Evolutionary conservation across 2,113 vertebrate genomes (phyloP).

Genomic region (Gadus chalcogrammus): DNA sequence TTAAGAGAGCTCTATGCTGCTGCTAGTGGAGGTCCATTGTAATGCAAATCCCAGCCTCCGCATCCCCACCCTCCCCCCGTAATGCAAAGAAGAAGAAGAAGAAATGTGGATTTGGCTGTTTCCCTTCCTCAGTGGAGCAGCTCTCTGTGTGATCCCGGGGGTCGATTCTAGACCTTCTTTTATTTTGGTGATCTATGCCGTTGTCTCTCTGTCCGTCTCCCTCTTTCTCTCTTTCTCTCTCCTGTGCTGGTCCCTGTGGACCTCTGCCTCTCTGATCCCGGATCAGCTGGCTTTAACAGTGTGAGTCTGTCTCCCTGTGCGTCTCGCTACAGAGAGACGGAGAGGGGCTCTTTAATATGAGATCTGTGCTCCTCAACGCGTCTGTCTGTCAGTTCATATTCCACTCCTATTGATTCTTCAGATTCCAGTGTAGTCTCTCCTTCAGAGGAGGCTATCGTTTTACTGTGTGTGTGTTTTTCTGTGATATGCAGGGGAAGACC

Average conservation of each 20-base stretch:
- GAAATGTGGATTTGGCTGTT: constrained; percentile 32
- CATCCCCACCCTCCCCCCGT: neutral
- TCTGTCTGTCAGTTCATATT: constrained; percentile 81
- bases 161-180: constrained; percentile 19
- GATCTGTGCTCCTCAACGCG: constrained; percentile 70
- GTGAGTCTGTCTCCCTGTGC: constrained; percentile 66
- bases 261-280: constrained; percentile 55
- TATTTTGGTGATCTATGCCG: constrained; percentile 26
- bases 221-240: neutral
- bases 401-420: constrained; percentile 75
- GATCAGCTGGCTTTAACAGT: constrained; percentile 57
- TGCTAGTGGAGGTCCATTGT: neutral
- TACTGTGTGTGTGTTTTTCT: no score
- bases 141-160: constrained; percentile 34
- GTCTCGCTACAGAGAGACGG: constrained; percentile 68
- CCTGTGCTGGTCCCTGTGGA: constrained; percentile 49
- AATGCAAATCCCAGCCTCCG: constrained; percentile 16
- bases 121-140: constrained; percentile 8
- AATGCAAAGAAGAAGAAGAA: neutral
- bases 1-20: neutral
- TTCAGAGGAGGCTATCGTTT: no score
- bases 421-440: constrained; percentile 65
- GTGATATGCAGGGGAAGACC: no score
- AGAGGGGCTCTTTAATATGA: constrained; percentile 67
- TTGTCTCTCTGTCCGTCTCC: neutral